These are phyloP conservation scores for Sesia apiformis DNA, from an alignment of 2,888 invertebrate genomes.

Conservation along the genomic window DNA sequence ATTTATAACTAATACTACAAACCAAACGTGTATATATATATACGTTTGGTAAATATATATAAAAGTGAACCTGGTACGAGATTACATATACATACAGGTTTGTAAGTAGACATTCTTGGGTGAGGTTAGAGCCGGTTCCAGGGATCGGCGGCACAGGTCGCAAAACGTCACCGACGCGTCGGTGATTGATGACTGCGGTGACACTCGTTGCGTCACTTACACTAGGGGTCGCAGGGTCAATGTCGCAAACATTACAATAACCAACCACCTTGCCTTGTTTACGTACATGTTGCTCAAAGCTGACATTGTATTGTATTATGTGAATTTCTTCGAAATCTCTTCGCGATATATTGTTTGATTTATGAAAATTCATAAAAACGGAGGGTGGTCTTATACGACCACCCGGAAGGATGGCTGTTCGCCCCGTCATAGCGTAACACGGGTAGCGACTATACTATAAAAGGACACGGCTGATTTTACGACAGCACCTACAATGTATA, in stretches of 20 bases:
- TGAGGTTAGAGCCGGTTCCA: slow-evolving; percentile 12
- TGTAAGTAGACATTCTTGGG: neutral
- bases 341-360: slow-evolving; percentile 22
- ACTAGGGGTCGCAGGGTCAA: slow-evolving; percentile 60
- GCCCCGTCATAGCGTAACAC: slow-evolving; percentile 27
- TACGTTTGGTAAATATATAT: too few relatives aligned
- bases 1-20: too few relatives aligned
- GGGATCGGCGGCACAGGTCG: slow-evolving; percentile 33
- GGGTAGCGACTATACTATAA: slow-evolving; percentile 25
- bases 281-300: neutral
- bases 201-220: slow-evolving; percentile 52
- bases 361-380: slow-evolving; percentile 44
- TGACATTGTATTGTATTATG: too few relatives aligned
- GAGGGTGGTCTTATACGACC: slow-evolving; percentile 46
- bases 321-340: too few relatives aligned
- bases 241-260: slow-evolving; percentile 26
- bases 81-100: neutral
- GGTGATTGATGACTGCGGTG: slow-evolving; percentile 66
- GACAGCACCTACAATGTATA: slow-evolving; percentile 39
- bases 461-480: slow-evolving; percentile 52
- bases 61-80: too few relatives aligned
- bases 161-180: slow-evolving; percentile 52
- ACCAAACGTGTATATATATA: too few relatives aligned
- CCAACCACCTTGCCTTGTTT: neutral
- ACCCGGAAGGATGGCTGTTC: slow-evolving; percentile 34